These are phyloP conservation scores for Malaclemys terrapin DNA, from an alignment of 2,113 vertebrate genomes.

Conservation along the genomic window DNA sequence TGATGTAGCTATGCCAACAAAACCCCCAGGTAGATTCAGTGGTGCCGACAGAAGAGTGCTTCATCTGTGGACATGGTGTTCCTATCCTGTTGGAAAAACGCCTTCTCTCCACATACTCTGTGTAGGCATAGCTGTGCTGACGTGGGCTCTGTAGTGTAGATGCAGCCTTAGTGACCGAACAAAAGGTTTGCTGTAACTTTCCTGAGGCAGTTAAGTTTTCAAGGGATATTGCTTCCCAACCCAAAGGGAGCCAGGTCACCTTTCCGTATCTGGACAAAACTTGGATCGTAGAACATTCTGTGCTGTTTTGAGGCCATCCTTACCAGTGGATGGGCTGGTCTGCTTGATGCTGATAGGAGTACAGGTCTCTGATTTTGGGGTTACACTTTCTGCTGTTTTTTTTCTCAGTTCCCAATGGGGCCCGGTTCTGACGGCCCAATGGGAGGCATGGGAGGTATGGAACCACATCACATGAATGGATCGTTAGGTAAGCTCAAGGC, in stretches of 20 bases:
- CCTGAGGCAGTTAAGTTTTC: background rate
- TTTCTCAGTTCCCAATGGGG: slow-evolving; percentile 94
- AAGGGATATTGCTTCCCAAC: background rate
- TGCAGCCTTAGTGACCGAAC: background rate
- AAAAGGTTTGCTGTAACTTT: background rate
- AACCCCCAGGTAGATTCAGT: no score
- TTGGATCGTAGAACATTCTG: background rate
- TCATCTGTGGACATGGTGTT: background rate
- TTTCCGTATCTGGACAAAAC: background rate
- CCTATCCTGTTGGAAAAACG: background rate
- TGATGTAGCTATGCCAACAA: background rate
- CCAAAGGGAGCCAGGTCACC: background rate
- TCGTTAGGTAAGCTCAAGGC: slow-evolving; percentile 81
- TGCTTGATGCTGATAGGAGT: background rate
- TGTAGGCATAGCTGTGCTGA: background rate
- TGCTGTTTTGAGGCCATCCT: background rate
- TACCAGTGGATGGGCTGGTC: background rate
- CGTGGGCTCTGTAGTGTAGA: background rate
- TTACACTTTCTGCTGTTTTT: background rate
- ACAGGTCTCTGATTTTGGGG: background rate
- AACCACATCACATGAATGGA: slow-evolving; percentile 99
- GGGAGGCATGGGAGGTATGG: slow-evolving; percentile 99
- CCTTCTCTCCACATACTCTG: no score
- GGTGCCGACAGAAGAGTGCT: no score
- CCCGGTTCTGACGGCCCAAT: slow-evolving; percentile 97